Conservation (phyloP, 2,113 vertebrate species). For the Phycodurus eques region DNA sequence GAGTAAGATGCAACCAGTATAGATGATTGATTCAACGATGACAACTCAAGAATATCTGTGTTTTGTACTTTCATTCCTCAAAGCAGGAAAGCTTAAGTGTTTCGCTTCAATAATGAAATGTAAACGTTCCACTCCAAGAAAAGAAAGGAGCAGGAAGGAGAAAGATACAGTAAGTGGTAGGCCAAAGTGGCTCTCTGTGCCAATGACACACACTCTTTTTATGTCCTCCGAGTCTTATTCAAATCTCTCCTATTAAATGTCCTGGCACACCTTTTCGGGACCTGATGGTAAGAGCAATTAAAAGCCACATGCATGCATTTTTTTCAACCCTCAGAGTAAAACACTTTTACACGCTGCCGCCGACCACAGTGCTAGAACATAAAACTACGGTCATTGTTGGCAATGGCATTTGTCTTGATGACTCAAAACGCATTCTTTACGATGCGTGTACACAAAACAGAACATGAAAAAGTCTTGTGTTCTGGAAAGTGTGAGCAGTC, state of each 20-base stretch:
- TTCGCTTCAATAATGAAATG: background rate
- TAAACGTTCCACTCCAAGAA: background rate
- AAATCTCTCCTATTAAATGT: slow-evolving; percentile 44
- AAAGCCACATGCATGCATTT: slow-evolving; percentile 11
- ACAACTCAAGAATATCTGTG: background rate
- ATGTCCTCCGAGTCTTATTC: background rate
- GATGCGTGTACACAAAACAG: background rate
- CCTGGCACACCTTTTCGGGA: slow-evolving; percentile 22
- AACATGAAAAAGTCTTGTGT: no score
- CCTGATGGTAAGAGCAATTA: slow-evolving; percentile 49
- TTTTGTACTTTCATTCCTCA: background rate
- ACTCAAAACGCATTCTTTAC: background rate
- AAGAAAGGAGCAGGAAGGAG: slow-evolving; percentile 9
- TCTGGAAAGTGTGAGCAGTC: no score
- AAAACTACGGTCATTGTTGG: no score
- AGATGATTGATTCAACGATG: slow-evolving; percentile 17
- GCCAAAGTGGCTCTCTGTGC: slow-evolving; percentile 9
- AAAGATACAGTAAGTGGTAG: slow-evolving; percentile 7
- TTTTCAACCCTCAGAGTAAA: background rate
- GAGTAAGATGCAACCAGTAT: background rate
- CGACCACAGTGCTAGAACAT: background rate
- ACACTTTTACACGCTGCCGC: no score
- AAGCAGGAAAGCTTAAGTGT: background rate
- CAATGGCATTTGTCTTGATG: no score
- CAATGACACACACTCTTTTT: slow-evolving; percentile 17